Evolutionary conservation across 1,140 invertebrate genomes (phyloP).

Genomic region (Nilaparvata lugens): DNA sequence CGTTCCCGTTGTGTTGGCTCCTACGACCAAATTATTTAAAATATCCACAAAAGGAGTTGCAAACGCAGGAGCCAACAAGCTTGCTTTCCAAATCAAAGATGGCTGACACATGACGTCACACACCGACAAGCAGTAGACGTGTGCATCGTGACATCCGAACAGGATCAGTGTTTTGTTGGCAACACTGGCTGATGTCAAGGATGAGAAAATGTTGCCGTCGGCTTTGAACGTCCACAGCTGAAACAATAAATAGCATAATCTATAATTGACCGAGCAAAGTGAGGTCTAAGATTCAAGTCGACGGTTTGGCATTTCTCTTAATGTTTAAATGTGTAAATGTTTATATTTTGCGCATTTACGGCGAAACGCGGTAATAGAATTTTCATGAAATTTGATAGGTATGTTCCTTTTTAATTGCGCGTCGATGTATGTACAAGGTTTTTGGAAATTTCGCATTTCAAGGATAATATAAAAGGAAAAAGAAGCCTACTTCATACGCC

Average conservation of each 20-base stretch:
- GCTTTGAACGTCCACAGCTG: constrained; percentile 34
- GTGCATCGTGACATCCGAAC: constrained; percentile 35
- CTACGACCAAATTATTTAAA: constrained; percentile 12
- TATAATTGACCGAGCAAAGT: too few species aligned
- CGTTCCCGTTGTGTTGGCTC: constrained; percentile 25
- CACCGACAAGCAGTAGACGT: constrained; percentile 33
- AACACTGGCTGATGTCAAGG: constrained; percentile 21
- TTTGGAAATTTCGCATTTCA: too few species aligned
- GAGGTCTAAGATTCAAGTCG: too few species aligned
- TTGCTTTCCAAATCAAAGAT: constrained; percentile 32
- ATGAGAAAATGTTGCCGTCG: constrained; percentile 36
- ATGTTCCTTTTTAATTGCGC: too few species aligned
- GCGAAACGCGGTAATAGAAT: too few species aligned
- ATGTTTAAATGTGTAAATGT: too few species aligned
- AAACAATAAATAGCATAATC: not conserved
- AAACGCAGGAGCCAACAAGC: constrained; percentile 32
- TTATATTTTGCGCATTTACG: too few species aligned
- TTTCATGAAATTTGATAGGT: too few species aligned
- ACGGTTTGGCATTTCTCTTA: too few species aligned
- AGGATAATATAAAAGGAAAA: too few species aligned
- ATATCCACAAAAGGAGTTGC: constrained; percentile 31
- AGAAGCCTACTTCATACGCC: too few species aligned
- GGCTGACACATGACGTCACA: not conserved
- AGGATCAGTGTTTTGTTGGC: constrained; percentile 20
- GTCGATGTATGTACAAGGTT: too few species aligned